These are phyloP conservation scores for Ptychobarbus kaznakovi DNA, from an alignment of 2,797 vertebrate species.

Conservation along the genomic window DNA sequence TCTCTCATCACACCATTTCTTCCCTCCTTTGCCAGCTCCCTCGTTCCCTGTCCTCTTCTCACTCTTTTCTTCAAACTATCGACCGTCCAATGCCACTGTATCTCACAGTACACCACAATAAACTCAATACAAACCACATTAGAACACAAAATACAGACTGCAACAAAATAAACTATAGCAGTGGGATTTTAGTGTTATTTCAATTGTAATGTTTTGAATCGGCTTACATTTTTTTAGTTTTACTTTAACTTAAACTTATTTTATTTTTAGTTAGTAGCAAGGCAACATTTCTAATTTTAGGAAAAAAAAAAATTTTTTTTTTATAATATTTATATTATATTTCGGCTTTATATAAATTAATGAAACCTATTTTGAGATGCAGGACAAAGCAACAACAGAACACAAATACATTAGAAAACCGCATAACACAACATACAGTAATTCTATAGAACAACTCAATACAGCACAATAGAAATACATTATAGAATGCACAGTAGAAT, in stretches of 20 bases:
- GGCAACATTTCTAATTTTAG: background rate
- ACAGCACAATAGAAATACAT: no score
- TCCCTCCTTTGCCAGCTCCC: background rate
- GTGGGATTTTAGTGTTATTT: background rate
- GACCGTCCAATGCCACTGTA: background rate
- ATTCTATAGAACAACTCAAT: background rate
- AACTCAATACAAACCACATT: background rate
- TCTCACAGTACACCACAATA: background rate
- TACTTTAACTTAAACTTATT: background rate
- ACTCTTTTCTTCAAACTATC: conserved; percentile 22
- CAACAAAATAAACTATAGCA: background rate
- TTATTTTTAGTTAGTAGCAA: background rate
- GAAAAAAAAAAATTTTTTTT: no score
- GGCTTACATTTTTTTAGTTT: background rate
- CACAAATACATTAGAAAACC: background rate
- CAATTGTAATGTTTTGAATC: background rate
- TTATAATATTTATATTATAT: background rate
- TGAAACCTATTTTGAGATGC: background rate
- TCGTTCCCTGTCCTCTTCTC: conserved; percentile 26
- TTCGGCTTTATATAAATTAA: background rate
- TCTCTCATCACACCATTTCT: conserved; percentile 4
- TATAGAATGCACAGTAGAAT: background rate
- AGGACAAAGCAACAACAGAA: background rate
- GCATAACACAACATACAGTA: background rate
- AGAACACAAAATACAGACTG: background rate